Evolutionary conservation across 1,140 invertebrate genomes (phyloP), one percentile per base, ranked within the genome.

Genomic region (Amphibalanus amphitrite): DNA sequence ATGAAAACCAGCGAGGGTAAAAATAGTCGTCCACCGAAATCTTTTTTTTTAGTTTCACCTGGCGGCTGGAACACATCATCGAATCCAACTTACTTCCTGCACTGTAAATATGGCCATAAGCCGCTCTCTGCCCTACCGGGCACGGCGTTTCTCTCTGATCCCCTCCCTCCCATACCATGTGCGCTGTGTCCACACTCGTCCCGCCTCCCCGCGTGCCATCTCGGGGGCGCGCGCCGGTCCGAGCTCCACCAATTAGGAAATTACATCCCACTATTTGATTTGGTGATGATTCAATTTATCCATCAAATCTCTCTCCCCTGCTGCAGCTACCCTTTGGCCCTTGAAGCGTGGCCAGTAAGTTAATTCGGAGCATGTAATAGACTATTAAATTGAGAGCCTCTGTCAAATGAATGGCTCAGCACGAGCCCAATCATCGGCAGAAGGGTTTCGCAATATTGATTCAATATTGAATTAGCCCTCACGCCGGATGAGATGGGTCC

Each of bases 251-350:
- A 59, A 59, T 59, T 59, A 59, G 47, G 47, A 59, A 59, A 59
- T 59, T 59, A 59, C 47, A 59, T 59, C 47, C 47, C 47, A 20
- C 47, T 59, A 59, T 59, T 59, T 59, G 47, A 59, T 59, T 59
- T 59, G 47, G 47, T 59, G 47, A 59, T 59, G 47, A 59, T 59
- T 59, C 47, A 59, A 59, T 59, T 59, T 59, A 59, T 59, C 47
- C 47, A 59, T 59, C 47, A 59, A 59, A 59, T 59, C 47, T 59
- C 47, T 59, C 33, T 59, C 47, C 47, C 47, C 47, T 59, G 10
- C 47, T 13, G 47, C 47, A 59, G 47, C 47, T 17, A 23, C 47
- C 47, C 47, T 59, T 59, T 59, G 47, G 47, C 47, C 47, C 47
- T 59, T 23, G 47, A 59, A 59, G 47, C 47, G 47, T 59, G 47